Base-by-base conservation (phyloP, 2,113 vertebrate species). In the Catharus fuscescens region DNA sequence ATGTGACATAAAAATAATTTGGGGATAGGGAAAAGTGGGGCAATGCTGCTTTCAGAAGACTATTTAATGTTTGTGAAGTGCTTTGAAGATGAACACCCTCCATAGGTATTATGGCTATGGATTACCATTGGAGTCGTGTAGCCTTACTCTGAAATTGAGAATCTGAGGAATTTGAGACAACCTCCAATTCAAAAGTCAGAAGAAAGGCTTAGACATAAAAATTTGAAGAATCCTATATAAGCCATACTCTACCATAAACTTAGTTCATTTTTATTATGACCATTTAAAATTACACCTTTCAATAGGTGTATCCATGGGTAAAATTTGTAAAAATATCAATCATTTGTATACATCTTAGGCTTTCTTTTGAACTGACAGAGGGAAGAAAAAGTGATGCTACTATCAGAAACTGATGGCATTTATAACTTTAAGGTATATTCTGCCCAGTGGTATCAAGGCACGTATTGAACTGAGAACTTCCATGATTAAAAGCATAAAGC, bases 1-100 rank as follows among this genome's bases (percentile, higher is more conserved):
- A 91, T 52, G 47, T 64, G 87, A 93, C 88, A 73, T 32, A 57
- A 82, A 96, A 86, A 74, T 60, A 90, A 93, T 78, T 92, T 60
- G 7, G 40, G 32, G 74, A 66, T 40, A 64, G 59, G 78, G 29
- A 52, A 79, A 78, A 90, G 72, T 0, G 0, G 19, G 18, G 24
- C 48, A 86, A 60, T 56, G 14, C 40, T 90, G 54, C 67, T 74
- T 93, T 60, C 71, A 74, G 74, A 90, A 86, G 44, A 62, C 31
- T 52, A 40, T 69, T 60, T 87, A 50, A 65, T 32, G 26, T 77
- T 77, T 77, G 47, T 16, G 32, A 93, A 91, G 53, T 44, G 21
- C 76, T 95, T 88, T 80, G 76, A 86, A 73, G 36, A 86, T 24
- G 10, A 92, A 78, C 72, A 40, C 5, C 52, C 64, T 56, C n/a